Evolutionary conservation across 2,797 vertebrate species (phyloP).

Genomic region (Sphenodon punctatus): DNA sequence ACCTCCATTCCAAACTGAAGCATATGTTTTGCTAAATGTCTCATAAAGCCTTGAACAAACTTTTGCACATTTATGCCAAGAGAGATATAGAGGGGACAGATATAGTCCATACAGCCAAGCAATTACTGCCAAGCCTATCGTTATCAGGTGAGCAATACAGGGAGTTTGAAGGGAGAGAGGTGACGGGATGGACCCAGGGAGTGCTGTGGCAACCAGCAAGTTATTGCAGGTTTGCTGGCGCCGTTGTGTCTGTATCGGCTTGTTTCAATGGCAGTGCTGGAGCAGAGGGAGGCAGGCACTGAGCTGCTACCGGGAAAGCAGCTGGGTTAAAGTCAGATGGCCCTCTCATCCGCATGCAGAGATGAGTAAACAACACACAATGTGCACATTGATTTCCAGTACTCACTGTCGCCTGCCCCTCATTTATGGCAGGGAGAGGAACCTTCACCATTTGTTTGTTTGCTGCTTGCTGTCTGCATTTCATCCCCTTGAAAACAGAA

Average conservation of each 20-base stretch:
- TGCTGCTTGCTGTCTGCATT: background rate
- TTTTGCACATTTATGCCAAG: background rate
- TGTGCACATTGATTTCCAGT: background rate
- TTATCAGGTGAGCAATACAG: slow-evolving; percentile 68
- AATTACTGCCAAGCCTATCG: background rate
- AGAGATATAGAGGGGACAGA: slow-evolving; percentile 14
- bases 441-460: slow-evolving; percentile 16
- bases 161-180: slow-evolving; percentile 59
- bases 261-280: slow-evolving; percentile 21
- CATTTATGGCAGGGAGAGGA: slow-evolving; percentile 9
- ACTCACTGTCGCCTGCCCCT: background rate
- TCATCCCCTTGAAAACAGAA: background rate
- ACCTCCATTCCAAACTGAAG: slow-evolving; percentile 34
- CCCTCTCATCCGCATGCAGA: slow-evolving; percentile 18
- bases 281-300: slow-evolving; percentile 38
- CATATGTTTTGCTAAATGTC: slow-evolving; percentile 39
- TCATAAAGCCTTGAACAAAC: slow-evolving; percentile 49
- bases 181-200: slow-evolving; percentile 56
- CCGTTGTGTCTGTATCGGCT: slow-evolving; percentile 70
- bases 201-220: slow-evolving; percentile 50
- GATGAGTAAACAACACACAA: slow-evolving; percentile 23
- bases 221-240: slow-evolving; percentile 76
- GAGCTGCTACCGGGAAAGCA: background rate
- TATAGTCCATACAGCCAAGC: slow-evolving; percentile 31
- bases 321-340: slow-evolving; percentile 15